Base-by-base conservation (phyloP, 2,888 invertebrate species). In the Ernsta delagoae region DNA sequence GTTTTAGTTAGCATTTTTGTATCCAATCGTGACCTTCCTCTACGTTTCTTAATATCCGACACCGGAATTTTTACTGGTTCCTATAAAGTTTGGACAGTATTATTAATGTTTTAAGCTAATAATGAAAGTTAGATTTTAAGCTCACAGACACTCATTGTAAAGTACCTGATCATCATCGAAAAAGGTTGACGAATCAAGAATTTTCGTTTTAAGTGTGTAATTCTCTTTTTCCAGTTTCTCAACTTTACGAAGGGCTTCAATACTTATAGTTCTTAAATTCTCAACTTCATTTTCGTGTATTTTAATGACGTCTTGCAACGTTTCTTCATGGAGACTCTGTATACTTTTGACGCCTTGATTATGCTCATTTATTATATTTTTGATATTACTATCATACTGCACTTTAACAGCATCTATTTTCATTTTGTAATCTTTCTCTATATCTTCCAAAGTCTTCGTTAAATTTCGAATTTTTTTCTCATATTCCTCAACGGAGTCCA, bases 351-450 rank as follows among this genome's bases (percentile, higher is more conserved):
- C 93, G n/a, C 94, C 94, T 72, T 89, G 88, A 76, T 94, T 92
- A 73, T 94, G 94, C 75, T 94, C 92, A 67, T 92, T 92, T 34
- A 94, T 84, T 66, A 95, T 87, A 71, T 85, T 91, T 75, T 92
- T 93, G 59, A 94, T 90, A 64, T 95, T 93, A 73, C 81, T 86
- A 45, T 95, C 94, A 73, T 94, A 94, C 75, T 94, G 94, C 12
- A 83, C 75, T 83, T 94, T 94, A 54, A 95, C 83, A 4, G 87
- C 87, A 59, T 90, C 86, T 41, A 91, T 82, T 81, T 88, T 92
- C 72, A 84, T 88, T 72, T 87, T 88, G 66, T 88, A 89, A 74
- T 89, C 86, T 71, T 78, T 87, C 77, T 92, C 87, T 57, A 85
- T 80, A 65, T 79, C 84, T 77, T 86, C 83, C 65, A 93, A 77